Conservation (phyloP, 2,888 invertebrate species). For the Stenchaetothrips biformis region DNA sequence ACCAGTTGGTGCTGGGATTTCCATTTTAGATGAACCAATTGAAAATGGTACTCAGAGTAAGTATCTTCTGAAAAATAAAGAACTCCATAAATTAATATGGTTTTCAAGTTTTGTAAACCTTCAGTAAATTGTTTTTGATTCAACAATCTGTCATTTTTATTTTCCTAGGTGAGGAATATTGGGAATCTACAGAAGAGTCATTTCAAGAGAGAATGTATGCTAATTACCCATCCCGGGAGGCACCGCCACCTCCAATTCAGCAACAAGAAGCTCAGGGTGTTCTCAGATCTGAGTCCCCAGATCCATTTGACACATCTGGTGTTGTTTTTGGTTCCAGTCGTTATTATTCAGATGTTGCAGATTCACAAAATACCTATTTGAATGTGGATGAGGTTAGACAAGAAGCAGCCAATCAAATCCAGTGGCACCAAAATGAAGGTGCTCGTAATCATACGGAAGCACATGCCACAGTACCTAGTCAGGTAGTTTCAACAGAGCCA, state of each 20-base stretch:
- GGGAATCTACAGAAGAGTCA: conserved; percentile 8
- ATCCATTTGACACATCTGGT: conserved; percentile 65
- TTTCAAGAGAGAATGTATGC: conserved; percentile 30
- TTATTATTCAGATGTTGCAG: conserved; percentile 14
- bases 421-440: not conserved
- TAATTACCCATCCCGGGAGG: conserved; percentile 28
- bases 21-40: conserved; percentile 68
- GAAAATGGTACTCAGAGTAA: conserved; percentile 46
- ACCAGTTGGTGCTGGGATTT: conserved; percentile 43
- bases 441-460: not conserved
- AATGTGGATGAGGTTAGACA: not conserved
- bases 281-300: conserved; percentile 42
- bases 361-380: not conserved
- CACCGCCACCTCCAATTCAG: not conserved
- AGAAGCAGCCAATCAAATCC: not conserved
- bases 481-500: conserved; percentile 37
- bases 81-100: not conserved
- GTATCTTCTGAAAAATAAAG: not conserved
- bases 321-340: conserved; percentile 42
- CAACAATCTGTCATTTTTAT: conserved; percentile 11
- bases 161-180: conserved; percentile 6
- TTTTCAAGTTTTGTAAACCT: not conserved
- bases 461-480: conserved; percentile 27
- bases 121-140: not conserved
- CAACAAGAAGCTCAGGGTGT: conserved; percentile 18